These are phyloP conservation scores for Caenorhabditis drosophilae DNA, from an alignment of 2,888 invertebrate genomes.

Conservation along the genomic window DNA sequence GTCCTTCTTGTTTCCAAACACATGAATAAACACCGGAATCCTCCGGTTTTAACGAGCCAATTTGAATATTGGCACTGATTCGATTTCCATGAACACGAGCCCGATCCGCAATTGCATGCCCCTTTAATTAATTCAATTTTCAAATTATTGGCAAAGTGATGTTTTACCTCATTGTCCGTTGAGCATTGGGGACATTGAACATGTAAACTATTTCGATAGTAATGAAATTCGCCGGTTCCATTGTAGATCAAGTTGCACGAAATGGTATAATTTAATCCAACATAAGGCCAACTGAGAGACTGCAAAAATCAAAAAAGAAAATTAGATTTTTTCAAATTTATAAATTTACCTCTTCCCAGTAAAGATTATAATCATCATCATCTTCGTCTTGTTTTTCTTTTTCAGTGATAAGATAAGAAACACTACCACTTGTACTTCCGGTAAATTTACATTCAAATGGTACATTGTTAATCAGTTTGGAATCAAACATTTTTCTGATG, in stretches of 20 bases:
- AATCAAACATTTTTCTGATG: constrained; percentile 16
- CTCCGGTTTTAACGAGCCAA: constrained; percentile 19
- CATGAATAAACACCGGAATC: constrained; percentile 34
- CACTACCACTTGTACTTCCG: constrained; percentile 2
- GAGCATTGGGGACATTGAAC: constrained; percentile 34
- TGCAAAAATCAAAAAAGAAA: not conserved
- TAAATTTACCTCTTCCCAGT: constrained; percentile 27
- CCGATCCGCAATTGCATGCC: constrained; percentile 6
- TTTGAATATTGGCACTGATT: constrained; percentile 9
- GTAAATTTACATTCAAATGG: constrained; percentile 26
- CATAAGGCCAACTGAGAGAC: constrained; percentile 36
- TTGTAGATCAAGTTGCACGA: constrained; percentile 15
- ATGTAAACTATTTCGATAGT: constrained; percentile 16
- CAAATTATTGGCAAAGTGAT: not conserved
- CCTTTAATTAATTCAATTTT: constrained; percentile 5
- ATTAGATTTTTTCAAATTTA: not conserved
- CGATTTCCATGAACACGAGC: not conserved
- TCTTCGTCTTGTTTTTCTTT: not conserved
- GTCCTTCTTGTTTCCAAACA: constrained; percentile 16
- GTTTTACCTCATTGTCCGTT: constrained; percentile 1
- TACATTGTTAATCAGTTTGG: constrained; percentile 6
- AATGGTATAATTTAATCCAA: constrained; percentile 28
- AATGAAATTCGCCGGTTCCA: constrained; percentile 5
- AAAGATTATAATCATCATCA: constrained; percentile 19
- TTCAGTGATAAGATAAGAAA: constrained; percentile 16